A percentile compares a stretch with the other conserved stretches of the same genome.
phyloP scores from a whole-genome alignment of 2,888 invertebrate species.

The Cephus nigrinus region DNA sequence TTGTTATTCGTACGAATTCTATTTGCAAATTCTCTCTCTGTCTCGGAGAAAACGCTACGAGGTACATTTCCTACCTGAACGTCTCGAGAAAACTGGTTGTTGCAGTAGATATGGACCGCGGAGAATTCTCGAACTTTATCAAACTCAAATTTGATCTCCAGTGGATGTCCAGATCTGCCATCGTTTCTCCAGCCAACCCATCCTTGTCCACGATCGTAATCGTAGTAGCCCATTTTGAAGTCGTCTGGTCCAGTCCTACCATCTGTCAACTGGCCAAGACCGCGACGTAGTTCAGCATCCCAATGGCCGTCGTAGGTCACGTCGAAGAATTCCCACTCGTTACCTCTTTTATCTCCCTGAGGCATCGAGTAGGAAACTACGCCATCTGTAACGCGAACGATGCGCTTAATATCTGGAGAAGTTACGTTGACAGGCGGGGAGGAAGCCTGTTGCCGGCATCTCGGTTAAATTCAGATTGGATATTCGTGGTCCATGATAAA shows the following conservation, averaged over 20 bases:
- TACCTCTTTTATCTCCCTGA: slow-evolving; percentile 85
- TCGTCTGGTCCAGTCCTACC: slow-evolving; percentile 82
- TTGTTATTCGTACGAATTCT: neutral
- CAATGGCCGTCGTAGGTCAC: slow-evolving; percentile 87
- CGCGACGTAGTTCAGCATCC: slow-evolving; percentile 79
- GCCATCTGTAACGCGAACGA: slow-evolving; percentile 70
- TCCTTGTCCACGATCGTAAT: slow-evolving; percentile 70
- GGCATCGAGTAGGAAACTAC: slow-evolving; percentile 88
- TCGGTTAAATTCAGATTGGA: neutral
- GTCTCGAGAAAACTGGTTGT: slow-evolving; percentile 86
- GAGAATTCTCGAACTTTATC: slow-evolving; percentile 88
- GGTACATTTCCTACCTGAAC: slow-evolving; percentile 73
- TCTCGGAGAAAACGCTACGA: neutral
- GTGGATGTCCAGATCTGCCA: slow-evolving; percentile 71
- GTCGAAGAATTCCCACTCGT: slow-evolving; percentile 83
- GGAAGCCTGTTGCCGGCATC: neutral
- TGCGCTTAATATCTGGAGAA: neutral
- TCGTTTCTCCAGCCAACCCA: slow-evolving; percentile 94
- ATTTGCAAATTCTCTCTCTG: neutral
- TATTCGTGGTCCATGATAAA: neutral
- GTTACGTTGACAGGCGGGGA: neutral
- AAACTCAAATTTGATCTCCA: slow-evolving; percentile 83
- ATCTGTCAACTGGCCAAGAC: slow-evolving; percentile 87
- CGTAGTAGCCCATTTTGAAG: slow-evolving; percentile 75
- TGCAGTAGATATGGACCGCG: slow-evolving; percentile 82